Evolutionary conservation across 2,888 invertebrate genomes (phyloP).

Genomic region (Ephialtes manifestator): DNA sequence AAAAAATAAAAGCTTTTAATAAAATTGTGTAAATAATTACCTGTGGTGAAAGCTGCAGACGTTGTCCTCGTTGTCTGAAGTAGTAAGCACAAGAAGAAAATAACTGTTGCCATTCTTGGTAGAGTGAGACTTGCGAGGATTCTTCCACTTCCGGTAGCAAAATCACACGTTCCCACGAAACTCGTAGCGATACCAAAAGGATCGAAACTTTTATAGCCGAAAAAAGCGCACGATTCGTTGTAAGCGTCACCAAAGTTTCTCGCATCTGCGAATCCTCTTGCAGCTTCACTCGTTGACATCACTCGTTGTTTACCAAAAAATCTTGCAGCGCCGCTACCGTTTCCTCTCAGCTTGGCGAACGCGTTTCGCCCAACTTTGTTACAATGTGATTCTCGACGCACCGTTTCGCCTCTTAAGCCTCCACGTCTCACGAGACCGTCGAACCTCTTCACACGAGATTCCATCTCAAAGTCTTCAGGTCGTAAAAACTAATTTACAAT

Average conservation of each 20-base stretch:
- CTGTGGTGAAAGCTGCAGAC: constrained; percentile 82
- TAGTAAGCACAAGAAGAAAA: constrained; percentile 76
- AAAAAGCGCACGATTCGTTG: constrained; percentile 13
- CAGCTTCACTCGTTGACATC: constrained; percentile 58
- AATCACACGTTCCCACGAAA: constrained; percentile 23
- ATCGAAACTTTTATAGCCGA: background rate
- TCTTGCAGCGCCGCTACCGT: background rate
- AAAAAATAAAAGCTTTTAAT: background rate
- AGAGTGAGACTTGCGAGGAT: constrained; percentile 43
- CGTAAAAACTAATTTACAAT: background rate
- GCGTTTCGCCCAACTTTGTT: background rate
- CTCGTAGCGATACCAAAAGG: background rate
- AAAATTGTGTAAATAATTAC: constrained; percentile 72
- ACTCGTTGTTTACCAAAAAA: background rate
- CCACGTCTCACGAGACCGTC: constrained; percentile 28
- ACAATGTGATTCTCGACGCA: background rate
- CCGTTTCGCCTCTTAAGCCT: background rate
- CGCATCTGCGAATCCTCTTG: constrained; percentile 34
- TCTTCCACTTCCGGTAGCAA: constrained; percentile 49
- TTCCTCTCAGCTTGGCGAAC: background rate
- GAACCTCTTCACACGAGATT: constrained; percentile 22
- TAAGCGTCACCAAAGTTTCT: constrained; percentile 64
- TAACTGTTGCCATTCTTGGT: constrained; percentile 74
- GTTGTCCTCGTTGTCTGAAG: constrained; percentile 77
- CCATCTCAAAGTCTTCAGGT: constrained; percentile 46